phyloP scores from a whole-genome alignment of 2,888 invertebrate species.

The Epinotia ramella region DNA sequence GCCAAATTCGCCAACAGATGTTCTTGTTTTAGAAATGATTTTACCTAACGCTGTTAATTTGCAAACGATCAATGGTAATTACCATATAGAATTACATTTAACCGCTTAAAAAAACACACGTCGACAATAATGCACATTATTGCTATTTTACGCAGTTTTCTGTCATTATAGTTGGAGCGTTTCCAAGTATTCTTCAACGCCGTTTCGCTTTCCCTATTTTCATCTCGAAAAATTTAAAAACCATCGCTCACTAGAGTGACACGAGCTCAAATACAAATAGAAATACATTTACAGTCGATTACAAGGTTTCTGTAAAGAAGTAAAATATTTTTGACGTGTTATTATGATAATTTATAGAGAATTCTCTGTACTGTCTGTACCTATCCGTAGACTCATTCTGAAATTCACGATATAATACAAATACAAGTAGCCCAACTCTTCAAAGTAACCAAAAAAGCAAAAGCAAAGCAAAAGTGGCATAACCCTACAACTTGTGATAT shows the following conservation, averaged over 20 bases:
- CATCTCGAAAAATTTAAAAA: constrained; percentile 84
- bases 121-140: constrained; percentile 65
- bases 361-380: constrained; percentile 7
- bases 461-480: no score
- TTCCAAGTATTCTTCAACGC: constrained; percentile 80
- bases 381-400: no score
- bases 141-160: constrained; percentile 72
- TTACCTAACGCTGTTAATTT: neutral
- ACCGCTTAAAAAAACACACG: constrained; percentile 51
- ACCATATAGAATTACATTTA: constrained; percentile 23
- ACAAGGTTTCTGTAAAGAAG: constrained; percentile 65
- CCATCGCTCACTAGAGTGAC: constrained; percentile 83
- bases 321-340: constrained; percentile 46
- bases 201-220: constrained; percentile 84
- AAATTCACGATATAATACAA: no score
- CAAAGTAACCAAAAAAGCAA: no score
- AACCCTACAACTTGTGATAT: no score
- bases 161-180: constrained; percentile 78
- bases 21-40: neutral
- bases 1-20: neutral
- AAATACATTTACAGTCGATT: constrained; percentile 82
- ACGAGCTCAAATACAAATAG: constrained; percentile 81
- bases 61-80: constrained; percentile 5
- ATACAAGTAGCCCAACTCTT: no score
- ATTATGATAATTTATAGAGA: constrained; percentile 37